phyloP scores from a whole-genome alignment of 2,888 invertebrate genomes.

The Cataglyphis cursor region DNA sequence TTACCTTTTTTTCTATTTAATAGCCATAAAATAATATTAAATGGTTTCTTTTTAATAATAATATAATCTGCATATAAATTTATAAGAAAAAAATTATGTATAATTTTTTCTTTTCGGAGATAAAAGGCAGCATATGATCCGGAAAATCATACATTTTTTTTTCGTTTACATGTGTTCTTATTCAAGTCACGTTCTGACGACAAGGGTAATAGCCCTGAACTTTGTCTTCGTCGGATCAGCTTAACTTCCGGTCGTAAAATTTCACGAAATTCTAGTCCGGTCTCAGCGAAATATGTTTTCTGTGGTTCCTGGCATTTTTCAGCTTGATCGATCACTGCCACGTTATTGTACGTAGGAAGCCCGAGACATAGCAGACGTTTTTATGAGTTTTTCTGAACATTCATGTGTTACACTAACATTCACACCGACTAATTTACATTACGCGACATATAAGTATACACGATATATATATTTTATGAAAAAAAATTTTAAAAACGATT shows the following conservation, averaged over 20 bases:
- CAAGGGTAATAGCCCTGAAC: constrained; percentile 53
- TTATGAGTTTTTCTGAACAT: constrained; percentile 30
- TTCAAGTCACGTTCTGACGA: constrained; percentile 55
- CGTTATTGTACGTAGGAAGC: constrained; percentile 37
- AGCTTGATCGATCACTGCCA: constrained; percentile 53
- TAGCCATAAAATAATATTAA: not conserved
- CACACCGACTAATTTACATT: constrained; percentile 24
- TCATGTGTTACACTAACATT: constrained; percentile 6
- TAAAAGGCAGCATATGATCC: not conserved
- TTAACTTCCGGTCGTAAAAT: constrained; percentile 54
- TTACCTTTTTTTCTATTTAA: not conserved
- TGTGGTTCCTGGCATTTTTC: constrained; percentile 51
- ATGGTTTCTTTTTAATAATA: not conserved
- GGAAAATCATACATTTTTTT: constrained; percentile 51
- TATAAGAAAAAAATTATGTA: constrained; percentile 4
- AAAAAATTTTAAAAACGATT: constrained; percentile 7
- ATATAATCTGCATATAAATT: constrained; percentile 1
- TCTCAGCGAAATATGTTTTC: constrained; percentile 51
- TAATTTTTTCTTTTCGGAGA: not conserved
- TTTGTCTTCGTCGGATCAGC: constrained; percentile 58
- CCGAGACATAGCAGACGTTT: constrained; percentile 32
- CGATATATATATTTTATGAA: not conserved
- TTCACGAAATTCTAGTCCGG: constrained; percentile 51
- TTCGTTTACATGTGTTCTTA: constrained; percentile 43
- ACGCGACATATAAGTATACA: not conserved